Evolutionary conservation across 2,888 invertebrate species (phyloP).

Genomic region (Ormyrus labotus): DNA sequence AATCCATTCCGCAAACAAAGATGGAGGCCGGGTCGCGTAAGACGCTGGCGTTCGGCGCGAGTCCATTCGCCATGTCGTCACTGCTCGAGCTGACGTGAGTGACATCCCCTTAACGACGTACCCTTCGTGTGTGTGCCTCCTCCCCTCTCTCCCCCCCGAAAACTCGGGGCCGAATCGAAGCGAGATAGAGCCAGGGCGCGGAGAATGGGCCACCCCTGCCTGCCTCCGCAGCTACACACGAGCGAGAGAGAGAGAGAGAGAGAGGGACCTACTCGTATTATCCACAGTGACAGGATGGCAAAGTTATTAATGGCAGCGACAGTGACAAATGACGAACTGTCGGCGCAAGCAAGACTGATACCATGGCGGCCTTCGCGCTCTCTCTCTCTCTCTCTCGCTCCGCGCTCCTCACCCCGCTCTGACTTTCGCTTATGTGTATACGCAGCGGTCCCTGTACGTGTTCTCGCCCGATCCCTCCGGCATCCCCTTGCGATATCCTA

Average conservation of each 20-base stretch:
- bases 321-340: conserved; percentile 77
- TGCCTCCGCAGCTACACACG: conserved; percentile 58
- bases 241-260: conserved; percentile 55
- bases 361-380: conserved; percentile 65
- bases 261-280: conserved; percentile 73
- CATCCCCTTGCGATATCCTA: conserved; percentile 57
- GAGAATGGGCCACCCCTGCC: conserved; percentile 69
- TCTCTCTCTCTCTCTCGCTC: conserved; percentile 15
- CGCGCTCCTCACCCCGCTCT: neutral
- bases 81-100: conserved; percentile 65
- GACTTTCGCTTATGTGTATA: neutral
- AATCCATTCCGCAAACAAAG: conserved; percentile 42
- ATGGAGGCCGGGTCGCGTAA: conserved; percentile 56
- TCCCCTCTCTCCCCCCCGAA: conserved; percentile 68
- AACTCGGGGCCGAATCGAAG: conserved; percentile 73
- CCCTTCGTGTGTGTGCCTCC: conserved; percentile 69
- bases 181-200: conserved; percentile 54
- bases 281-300: conserved; percentile 76
- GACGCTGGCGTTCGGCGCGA: conserved; percentile 63
- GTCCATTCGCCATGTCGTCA: conserved; percentile 69
- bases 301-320: conserved; percentile 76
- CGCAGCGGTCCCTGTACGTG: neutral
- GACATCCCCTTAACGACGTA: conserved; percentile 75
- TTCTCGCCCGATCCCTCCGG: neutral
- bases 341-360: conserved; percentile 77